phyloP scores from a whole-genome alignment of 2,888 invertebrate genomes.

The Conchocele bisecta region DNA sequence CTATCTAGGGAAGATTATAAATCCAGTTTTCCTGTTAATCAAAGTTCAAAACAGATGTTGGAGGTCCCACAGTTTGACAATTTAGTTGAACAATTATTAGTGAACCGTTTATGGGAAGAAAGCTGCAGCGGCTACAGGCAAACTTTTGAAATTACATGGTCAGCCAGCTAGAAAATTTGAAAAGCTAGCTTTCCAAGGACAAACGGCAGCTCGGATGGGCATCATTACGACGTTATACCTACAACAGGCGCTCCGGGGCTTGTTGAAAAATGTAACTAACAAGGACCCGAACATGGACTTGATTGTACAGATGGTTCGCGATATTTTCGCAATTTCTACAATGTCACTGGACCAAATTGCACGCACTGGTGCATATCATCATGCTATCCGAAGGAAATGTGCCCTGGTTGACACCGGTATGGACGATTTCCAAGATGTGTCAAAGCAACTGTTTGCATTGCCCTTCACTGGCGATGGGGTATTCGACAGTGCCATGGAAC shows the following conservation, averaged over 20 bases:
- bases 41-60: constrained; percentile 3
- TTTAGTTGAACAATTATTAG: constrained; percentile 8
- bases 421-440: too few relatives aligned
- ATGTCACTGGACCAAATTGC: too few relatives aligned
- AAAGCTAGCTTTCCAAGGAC: constrained; percentile 34
- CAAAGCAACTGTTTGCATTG: too few relatives aligned
- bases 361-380: too few relatives aligned
- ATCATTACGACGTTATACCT: constrained; percentile 21
- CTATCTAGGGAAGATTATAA: constrained; percentile 33
- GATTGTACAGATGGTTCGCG: too few relatives aligned
- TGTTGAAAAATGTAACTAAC: too few relatives aligned
- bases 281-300: too few relatives aligned
- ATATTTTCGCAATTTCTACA: too few relatives aligned
- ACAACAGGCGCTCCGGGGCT: constrained; percentile 30
- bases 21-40: constrained; percentile 25
- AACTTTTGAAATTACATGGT: background rate
- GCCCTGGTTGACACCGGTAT: too few relatives aligned
- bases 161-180: constrained; percentile 21
- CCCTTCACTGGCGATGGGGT: too few relatives aligned
- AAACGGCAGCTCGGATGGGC: constrained; percentile 30
- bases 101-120: constrained; percentile 15
- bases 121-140: constrained; percentile 8
- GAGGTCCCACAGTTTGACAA: constrained; percentile 12
- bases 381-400: too few relatives aligned
- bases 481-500: too few relatives aligned